Evolutionary conservation across 2,113 vertebrate species (phyloP).

Genomic region (Pseudonaja textilis): DNA sequence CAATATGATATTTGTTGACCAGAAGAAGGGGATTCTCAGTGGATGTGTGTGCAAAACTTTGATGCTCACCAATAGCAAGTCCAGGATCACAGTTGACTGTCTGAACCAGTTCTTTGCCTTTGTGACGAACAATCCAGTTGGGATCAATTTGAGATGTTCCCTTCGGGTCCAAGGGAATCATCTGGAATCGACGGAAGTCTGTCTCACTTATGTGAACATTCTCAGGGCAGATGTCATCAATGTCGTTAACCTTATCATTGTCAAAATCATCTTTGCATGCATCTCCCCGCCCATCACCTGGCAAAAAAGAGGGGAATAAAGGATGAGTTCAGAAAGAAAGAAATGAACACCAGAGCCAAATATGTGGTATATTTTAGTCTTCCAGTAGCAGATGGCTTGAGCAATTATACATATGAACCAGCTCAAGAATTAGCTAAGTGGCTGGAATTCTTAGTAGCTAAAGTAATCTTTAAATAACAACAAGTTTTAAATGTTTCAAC

Average conservation of each 20-base stretch:
- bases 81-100: conserved; percentile 98
- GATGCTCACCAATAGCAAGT: conserved; percentile 89
- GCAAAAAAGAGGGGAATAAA: neutral
- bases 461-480: neutral
- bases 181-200: conserved; percentile 97
- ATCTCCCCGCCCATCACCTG: conserved; percentile 95
- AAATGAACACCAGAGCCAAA: conserved; percentile 5
- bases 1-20: neutral
- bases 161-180: conserved; percentile 97
- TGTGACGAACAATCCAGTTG: conserved; percentile 97
- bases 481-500: neutral
- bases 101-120: conserved; percentile 97
- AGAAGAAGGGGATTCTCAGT: neutral
- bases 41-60: neutral
- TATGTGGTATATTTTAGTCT: neutral
- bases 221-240: conserved; percentile 95
- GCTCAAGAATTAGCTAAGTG: conserved; percentile 11
- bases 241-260: conserved; percentile 88
- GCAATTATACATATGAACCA: neutral
- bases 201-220: conserved; percentile 95
- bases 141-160: conserved; percentile 98
- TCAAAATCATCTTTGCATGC: conserved; percentile 96
- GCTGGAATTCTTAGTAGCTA: neutral
- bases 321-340: neutral
- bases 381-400: neutral